A percentile compares a stretch with the other conserved stretches of the same genome.
Conservation (phyloP, 2,797 vertebrate species). For the Danionella dracula region DNA sequence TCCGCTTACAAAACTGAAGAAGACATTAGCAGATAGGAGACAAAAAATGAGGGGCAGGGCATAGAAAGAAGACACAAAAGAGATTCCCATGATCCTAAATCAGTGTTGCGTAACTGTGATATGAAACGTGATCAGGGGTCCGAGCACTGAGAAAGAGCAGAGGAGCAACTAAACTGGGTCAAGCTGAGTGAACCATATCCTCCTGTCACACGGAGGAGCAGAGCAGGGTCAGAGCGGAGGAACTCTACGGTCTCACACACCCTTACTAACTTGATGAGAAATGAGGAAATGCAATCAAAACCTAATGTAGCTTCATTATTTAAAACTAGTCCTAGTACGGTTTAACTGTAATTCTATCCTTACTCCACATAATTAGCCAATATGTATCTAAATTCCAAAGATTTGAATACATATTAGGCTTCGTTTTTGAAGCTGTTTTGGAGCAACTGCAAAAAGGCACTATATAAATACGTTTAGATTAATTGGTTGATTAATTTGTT, state of each 20-base stretch:
- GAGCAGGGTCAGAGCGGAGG: conserved; percentile 8
- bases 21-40: neutral
- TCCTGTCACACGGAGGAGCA: conserved; percentile 28
- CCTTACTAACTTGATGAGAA: neutral
- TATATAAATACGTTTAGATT: too few species aligned
- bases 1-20: neutral
- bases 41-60: conserved; percentile 24
- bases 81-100: conserved; percentile 40
- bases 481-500: too few species aligned
- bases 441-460: too few species aligned
- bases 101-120: conserved; percentile 34
- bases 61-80: conserved; percentile 9
- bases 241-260: conserved; percentile 8
- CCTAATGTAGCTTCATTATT: neutral
- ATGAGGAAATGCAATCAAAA: neutral
- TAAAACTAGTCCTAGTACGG: too few species aligned
- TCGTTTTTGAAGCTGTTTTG: neutral
- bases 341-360: too few species aligned
- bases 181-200: conserved; percentile 37
- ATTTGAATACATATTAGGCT: neutral
- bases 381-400: neutral
- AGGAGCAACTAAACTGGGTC: conserved; percentile 36
- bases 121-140: conserved; percentile 24
- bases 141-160: conserved; percentile 3
- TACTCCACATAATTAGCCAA: too few species aligned